Evolutionary conservation across 2,888 invertebrate species (phyloP).

Genomic region (Malthinus flaveolus): DNA sequence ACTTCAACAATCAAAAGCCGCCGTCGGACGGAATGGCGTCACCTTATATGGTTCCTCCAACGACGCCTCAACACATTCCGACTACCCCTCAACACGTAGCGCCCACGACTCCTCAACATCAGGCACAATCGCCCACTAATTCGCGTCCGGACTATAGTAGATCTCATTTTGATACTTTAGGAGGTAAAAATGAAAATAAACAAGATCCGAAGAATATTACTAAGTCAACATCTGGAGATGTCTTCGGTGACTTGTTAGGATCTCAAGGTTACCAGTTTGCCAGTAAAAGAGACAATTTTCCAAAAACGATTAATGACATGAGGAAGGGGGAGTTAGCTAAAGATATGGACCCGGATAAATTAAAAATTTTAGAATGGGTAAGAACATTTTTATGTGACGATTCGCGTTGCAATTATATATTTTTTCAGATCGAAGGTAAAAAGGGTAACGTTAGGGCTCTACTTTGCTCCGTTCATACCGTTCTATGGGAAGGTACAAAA

Average conservation of each 20-base stretch:
- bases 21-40: slow-evolving; percentile 34
- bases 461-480: slow-evolving; percentile 89
- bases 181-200: slow-evolving; percentile 31
- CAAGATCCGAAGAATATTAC: slow-evolving; percentile 34
- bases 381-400: slow-evolving; percentile 26
- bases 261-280: slow-evolving; percentile 86
- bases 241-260: slow-evolving; percentile 89
- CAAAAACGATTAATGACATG: slow-evolving; percentile 91
- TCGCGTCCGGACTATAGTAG: slow-evolving; percentile 64
- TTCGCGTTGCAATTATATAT: background rate
- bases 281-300: slow-evolving; percentile 72
- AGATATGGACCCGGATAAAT: slow-evolving; percentile 90
- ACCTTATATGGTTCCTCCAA: slow-evolving; percentile 44
- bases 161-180: slow-evolving; percentile 67
- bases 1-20: slow-evolving; percentile 48
- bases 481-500: slow-evolving; percentile 90
- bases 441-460: slow-evolving; percentile 95
- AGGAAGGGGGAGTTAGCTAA: slow-evolving; percentile 82
- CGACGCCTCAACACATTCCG: slow-evolving; percentile 40
- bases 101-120: slow-evolving; percentile 51
- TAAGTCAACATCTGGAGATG: slow-evolving; percentile 64
- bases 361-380: slow-evolving; percentile 83
- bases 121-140: slow-evolving; percentile 52
- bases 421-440: slow-evolving; percentile 84
- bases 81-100: slow-evolving; percentile 34